Percentiles rank a stretch among this genome's conserved stretches.
These are phyloP conservation scores for Aproaerema taeniolella DNA, from an alignment of 2,888 invertebrate species.

Conservation along the genomic window DNA sequence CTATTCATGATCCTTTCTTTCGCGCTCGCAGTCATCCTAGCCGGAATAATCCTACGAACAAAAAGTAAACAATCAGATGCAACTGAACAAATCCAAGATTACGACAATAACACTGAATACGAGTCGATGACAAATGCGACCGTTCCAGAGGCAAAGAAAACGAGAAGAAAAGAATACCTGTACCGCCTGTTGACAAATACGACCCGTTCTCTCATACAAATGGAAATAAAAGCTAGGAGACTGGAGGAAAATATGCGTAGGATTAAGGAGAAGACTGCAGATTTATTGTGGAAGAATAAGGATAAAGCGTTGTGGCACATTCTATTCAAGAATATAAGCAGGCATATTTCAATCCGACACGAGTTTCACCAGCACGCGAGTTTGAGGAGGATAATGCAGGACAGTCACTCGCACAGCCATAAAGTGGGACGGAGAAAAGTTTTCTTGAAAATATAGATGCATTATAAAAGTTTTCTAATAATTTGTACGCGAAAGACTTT, in stretches of 20 bases:
- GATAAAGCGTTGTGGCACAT: constrained; percentile 75
- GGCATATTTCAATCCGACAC: constrained; percentile 69
- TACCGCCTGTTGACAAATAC: constrained; percentile 75
- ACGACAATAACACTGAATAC: constrained; percentile 44
- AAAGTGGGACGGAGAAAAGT: constrained; percentile 45
- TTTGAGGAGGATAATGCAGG: constrained; percentile 63
- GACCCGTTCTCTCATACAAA: constrained; percentile 75
- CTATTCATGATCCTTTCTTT: constrained; percentile 58
- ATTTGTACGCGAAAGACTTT: constrained; percentile 29
- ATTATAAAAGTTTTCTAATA: constrained; percentile 10
- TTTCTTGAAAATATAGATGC: constrained; percentile 35
- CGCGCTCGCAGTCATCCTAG: constrained; percentile 45
- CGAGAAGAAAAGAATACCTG: constrained; percentile 71
- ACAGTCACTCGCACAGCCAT: constrained; percentile 45
- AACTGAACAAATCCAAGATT: constrained; percentile 35
- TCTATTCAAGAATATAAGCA: constrained; percentile 73
- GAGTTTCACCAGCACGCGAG: constrained; percentile 72
- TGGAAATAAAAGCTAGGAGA: constrained; percentile 77
- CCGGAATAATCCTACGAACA: constrained; percentile 50
- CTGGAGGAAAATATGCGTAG: constrained; percentile 77
- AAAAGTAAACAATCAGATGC: constrained; percentile 40
- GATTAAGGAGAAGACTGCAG: constrained; percentile 75
- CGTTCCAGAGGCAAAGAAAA: constrained; percentile 48
- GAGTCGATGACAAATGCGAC: constrained; percentile 59
- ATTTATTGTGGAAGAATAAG: constrained; percentile 76